Conservation (phyloP, 53 echinoderm and acorn worm species). For the Patiria pectinifera region DNA sequence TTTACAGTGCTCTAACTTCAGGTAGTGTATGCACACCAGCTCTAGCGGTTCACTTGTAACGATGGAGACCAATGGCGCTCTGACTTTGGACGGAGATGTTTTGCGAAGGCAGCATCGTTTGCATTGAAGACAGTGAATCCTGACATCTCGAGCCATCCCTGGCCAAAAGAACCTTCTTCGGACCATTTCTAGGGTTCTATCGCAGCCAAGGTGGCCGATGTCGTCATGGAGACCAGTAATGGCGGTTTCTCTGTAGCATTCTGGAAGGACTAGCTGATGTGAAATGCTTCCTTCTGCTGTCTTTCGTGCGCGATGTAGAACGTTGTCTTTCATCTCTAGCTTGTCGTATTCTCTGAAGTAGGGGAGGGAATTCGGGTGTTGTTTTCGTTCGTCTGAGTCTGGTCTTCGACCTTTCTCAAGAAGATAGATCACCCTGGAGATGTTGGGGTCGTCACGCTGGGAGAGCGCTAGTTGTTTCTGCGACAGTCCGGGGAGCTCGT, state of each 20-base stretch:
- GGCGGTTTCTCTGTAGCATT: constrained; percentile 5
- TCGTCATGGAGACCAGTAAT: constrained; percentile 49
- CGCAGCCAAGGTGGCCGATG: constrained; percentile 43
- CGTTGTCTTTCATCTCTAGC: not conserved
- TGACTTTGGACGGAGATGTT: constrained; percentile 16
- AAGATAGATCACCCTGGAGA: constrained; percentile 4
- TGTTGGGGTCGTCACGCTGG: constrained; percentile 22
- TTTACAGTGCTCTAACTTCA: too few species aligned
- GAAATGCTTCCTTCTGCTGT: constrained; percentile 2
- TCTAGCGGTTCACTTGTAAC: constrained; percentile 48
- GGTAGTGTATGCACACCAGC: constrained; percentile 49
- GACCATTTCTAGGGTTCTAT: constrained; percentile 46
- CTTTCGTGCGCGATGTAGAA: not conserved
- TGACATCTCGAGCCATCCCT: constrained; percentile 38
- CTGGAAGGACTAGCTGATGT: constrained; percentile 17
- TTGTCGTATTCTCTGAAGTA: constrained; percentile 29
- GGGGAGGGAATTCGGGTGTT: not conserved
- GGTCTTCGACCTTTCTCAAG: not conserved
- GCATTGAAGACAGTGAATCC: constrained; percentile 36
- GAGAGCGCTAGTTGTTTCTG: constrained; percentile 3
- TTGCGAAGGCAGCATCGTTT: constrained; percentile 60
- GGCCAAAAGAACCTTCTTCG: constrained; percentile 58
- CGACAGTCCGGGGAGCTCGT: constrained; percentile 14
- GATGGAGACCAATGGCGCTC: constrained; percentile 37
- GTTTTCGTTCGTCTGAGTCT: not conserved